These are phyloP conservation scores for Cynoglossus semilaevis DNA, from an alignment of 2,113 vertebrate species.

Conservation along the genomic window DNA sequence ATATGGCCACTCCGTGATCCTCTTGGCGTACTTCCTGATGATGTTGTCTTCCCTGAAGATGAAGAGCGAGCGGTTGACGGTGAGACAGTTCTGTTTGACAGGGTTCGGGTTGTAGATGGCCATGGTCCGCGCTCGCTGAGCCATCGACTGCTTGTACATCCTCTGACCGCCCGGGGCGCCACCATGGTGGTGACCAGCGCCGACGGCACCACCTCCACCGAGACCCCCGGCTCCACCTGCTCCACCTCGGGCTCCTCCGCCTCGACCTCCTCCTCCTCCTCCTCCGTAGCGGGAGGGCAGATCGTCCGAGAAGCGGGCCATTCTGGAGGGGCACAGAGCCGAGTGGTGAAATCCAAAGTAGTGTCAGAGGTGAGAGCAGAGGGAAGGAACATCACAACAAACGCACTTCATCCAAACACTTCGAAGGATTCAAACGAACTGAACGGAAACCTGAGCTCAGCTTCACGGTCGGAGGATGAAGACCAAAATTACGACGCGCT, in stretches of 20 bases:
- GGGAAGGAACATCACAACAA: slow-evolving; percentile 83
- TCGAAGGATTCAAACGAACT: too few relatives aligned
- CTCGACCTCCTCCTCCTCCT: slow-evolving; percentile 74
- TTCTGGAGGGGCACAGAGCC: slow-evolving; percentile 83
- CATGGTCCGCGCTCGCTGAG: slow-evolving; percentile 97
- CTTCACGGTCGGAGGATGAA: slow-evolving; percentile 26
- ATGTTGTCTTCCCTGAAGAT: slow-evolving; percentile 98
- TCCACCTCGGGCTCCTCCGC: slow-evolving; percentile 58
- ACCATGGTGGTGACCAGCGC: slow-evolving; percentile 71
- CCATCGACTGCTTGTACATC: slow-evolving; percentile 99
- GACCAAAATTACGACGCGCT: too few relatives aligned
- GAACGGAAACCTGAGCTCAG: slow-evolving; percentile 40
- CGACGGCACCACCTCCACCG: slow-evolving; percentile 70
- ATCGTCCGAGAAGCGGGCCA: slow-evolving; percentile 96
- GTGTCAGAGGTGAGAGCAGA: slow-evolving; percentile 72
- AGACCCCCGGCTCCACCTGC: slow-evolving; percentile 84
- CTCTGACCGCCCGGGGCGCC: slow-evolving; percentile 87
- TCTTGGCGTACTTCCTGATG: slow-evolving; percentile 97
- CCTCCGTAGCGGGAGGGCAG: slow-evolving; percentile 88
- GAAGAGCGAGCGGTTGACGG: slow-evolving; percentile 98
- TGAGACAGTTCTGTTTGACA: slow-evolving; percentile 97
- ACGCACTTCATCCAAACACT: slow-evolving; percentile 49
- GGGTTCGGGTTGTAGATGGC: slow-evolving; percentile 99
- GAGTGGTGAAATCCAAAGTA: slow-evolving; percentile 81
- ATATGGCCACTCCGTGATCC: slow-evolving; percentile 99